Conservation (phyloP, 1,140 invertebrate genomes). For the Grapholita molesta region DNA sequence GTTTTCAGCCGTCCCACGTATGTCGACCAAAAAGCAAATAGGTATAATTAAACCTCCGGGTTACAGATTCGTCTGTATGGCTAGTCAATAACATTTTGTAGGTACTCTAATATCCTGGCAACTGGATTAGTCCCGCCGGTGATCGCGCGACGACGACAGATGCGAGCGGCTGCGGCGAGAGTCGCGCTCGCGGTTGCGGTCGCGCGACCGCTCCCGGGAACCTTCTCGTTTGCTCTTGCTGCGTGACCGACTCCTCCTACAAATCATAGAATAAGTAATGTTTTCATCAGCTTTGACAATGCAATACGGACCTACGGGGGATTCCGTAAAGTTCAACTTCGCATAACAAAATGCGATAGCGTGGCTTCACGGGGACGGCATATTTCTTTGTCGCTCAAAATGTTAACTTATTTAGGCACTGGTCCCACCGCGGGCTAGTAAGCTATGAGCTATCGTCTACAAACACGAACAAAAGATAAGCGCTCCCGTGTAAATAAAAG, state of each 20-base stretch:
- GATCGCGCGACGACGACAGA: conserved; percentile 53
- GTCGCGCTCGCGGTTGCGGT: conserved; percentile 36
- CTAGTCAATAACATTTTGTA: background rate
- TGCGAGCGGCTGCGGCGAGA: conserved; percentile 57
- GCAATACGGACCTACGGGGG: too few relatives aligned
- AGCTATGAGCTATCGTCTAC: too few relatives aligned
- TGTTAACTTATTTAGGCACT: too few relatives aligned
- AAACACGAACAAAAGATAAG: too few relatives aligned
- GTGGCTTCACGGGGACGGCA: too few relatives aligned
- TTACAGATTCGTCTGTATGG: background rate
- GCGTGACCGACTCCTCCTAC: conserved; percentile 58
- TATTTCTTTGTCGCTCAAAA: too few relatives aligned
- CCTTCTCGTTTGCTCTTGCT: conserved; percentile 47
- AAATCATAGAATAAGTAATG: background rate
- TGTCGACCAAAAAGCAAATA: background rate
- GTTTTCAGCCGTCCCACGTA: background rate
- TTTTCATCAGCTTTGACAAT: too few relatives aligned
- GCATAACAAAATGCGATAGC: too few relatives aligned
- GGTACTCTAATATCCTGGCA: background rate
- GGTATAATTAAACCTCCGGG: background rate
- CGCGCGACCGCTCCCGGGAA: conserved; percentile 25
- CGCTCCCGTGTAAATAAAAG: too few relatives aligned
- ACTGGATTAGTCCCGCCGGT: conserved; percentile 47
- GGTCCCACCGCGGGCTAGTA: too few relatives aligned
- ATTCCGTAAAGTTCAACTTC: too few relatives aligned